phyloP scores from a whole-genome alignment of 2,113 vertebrate species.

The Macquaria australasica region DNA sequence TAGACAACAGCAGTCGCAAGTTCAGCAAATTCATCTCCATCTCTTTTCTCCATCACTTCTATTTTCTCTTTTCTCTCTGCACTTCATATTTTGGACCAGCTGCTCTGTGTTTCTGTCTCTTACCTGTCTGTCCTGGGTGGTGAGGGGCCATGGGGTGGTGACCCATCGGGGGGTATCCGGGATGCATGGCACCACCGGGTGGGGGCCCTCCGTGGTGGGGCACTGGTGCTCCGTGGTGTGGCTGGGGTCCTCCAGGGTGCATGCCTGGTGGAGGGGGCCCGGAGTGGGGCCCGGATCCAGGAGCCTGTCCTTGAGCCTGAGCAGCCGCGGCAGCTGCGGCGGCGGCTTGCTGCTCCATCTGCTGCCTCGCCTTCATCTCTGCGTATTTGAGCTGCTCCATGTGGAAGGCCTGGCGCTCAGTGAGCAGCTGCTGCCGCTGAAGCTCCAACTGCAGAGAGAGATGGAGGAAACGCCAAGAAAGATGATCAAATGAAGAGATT shows the following conservation, averaged over 20 bases:
- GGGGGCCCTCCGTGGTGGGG: conserved; percentile 84
- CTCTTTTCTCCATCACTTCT: too few relatives aligned
- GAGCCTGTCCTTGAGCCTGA: conserved; percentile 59
- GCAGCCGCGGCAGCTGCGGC: conserved; percentile 60
- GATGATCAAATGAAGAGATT: background rate
- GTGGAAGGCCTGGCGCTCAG: conserved; percentile 97
- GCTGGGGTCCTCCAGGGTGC: conserved; percentile 81
- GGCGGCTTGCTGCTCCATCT: conserved; percentile 92
- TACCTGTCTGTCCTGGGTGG: conserved; percentile 92
- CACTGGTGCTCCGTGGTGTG: conserved; percentile 71
- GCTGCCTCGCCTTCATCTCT: conserved; percentile 94
- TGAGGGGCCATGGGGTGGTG: conserved; percentile 94
- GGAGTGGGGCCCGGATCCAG: conserved; percentile 72
- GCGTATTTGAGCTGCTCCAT: conserved; percentile 99
- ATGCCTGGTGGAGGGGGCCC: conserved; percentile 78
- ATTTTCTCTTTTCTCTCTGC: too few relatives aligned
- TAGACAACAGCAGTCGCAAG: too few relatives aligned
- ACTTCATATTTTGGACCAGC: too few relatives aligned
- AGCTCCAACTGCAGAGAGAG: conserved; percentile 89
- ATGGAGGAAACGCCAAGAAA: background rate
- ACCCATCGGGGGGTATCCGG: conserved; percentile 90
- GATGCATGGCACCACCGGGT: conserved; percentile 85
- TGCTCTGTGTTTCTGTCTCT: background rate
- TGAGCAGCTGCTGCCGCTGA: conserved; percentile 97
- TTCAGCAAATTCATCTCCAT: too few relatives aligned